Conservation (phyloP, 2,888 invertebrate species). For the Beris morrisii region DNA sequence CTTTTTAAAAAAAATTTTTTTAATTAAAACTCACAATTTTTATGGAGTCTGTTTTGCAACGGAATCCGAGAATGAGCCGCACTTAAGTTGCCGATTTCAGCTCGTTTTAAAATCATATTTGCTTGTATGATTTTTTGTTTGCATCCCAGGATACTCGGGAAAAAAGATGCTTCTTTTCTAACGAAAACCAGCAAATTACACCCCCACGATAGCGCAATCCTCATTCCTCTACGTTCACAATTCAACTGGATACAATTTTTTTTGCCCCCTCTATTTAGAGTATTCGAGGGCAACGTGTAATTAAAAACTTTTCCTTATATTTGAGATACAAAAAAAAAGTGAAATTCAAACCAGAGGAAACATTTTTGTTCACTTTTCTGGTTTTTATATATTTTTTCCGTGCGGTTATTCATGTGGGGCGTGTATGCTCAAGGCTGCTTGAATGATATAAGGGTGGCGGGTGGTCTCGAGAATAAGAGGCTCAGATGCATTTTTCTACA, state of each 20-base stretch:
- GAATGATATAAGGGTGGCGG: background rate
- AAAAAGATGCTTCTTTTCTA: conserved; percentile 5
- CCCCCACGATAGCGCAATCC: background rate
- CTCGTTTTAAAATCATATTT: too few relatives aligned
- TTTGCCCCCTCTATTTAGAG: conserved; percentile 4
- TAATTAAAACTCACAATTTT: conserved; percentile 37
- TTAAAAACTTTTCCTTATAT: conserved; percentile 39
- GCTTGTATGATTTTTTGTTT: too few relatives aligned
- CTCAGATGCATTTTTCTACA: conserved; percentile 30
- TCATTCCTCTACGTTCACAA: conserved; percentile 1
- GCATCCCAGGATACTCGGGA: background rate
- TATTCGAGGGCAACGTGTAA: conserved; percentile 37
- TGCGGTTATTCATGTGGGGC: too few relatives aligned
- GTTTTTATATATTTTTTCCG: too few relatives aligned
- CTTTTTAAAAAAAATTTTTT: conserved; percentile 34
- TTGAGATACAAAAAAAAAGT: conserved; percentile 5
- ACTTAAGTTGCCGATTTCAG: background rate
- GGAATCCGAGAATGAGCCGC: background rate
- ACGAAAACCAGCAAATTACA: conserved; percentile 35
- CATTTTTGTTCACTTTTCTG: conserved; percentile 9
- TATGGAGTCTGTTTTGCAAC: conserved; percentile 7
- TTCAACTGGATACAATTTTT: conserved; percentile 34
- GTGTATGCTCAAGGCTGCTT: too few relatives aligned
- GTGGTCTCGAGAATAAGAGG: conserved; percentile 3
- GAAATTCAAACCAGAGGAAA: background rate